phyloP scores from a whole-genome alignment of 1,140 invertebrate genomes.

The Papilio helenus region DNA sequence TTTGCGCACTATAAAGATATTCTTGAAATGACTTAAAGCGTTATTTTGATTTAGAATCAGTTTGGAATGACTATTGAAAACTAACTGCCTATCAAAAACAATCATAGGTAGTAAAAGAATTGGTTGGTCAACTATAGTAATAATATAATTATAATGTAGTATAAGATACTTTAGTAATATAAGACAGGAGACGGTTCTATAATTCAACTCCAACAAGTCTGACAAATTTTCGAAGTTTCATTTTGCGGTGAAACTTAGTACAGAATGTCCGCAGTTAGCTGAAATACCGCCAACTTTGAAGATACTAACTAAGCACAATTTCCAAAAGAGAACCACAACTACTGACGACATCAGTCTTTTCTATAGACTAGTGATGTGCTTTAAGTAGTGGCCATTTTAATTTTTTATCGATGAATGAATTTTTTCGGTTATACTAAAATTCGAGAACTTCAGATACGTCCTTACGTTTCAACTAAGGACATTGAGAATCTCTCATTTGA shows the following conservation, averaged over 20 bases:
- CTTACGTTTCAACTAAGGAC: not conserved
- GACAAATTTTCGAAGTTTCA: slow-evolving; percentile 45
- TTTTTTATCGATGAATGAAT: not conserved
- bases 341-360: slow-evolving; percentile 38
- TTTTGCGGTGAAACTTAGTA: slow-evolving; percentile 59
- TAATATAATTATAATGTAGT: not conserved
- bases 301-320: slow-evolving; percentile 39
- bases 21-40: not conserved
- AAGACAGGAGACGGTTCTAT: not conserved
- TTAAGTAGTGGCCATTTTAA: not conserved
- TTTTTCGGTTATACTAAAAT: not conserved
- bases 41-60: not conserved
- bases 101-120: not conserved
- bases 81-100: not conserved
- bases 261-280: slow-evolving; percentile 52
- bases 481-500: no score
- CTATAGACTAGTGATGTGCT: slow-evolving; percentile 19
- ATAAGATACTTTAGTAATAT: not conserved
- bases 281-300: slow-evolving; percentile 52
- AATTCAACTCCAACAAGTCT: slow-evolving; percentile 19
- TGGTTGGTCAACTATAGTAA: not conserved
- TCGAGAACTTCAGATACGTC: not conserved
- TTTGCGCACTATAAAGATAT: slow-evolving; percentile 40
- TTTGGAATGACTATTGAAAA: not conserved
- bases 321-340: slow-evolving; percentile 40